Conservation (phyloP, 2,113 vertebrate species). For the Xenopus borealis region DNA sequence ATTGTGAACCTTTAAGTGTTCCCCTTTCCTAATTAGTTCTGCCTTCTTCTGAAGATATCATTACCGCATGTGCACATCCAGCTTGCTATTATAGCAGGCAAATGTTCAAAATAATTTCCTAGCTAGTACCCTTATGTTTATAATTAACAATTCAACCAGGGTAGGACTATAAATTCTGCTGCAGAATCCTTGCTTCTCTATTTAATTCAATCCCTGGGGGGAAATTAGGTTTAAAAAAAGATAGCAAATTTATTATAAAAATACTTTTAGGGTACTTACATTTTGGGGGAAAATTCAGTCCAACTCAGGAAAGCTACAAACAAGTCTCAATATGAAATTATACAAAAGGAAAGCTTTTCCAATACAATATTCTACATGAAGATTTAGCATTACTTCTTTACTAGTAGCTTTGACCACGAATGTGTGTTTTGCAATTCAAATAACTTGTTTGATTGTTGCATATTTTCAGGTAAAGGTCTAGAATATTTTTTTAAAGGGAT, state of each 20-base stretch:
- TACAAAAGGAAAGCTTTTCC: no score
- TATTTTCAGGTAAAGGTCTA: no score
- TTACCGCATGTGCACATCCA: slow-evolving; percentile 22
- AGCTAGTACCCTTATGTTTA: slow-evolving; percentile 27
- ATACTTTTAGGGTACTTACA: background rate
- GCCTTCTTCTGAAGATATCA: slow-evolving; percentile 14
- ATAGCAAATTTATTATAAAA: background rate
- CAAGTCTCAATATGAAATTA: no score
- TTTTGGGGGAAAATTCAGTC: slow-evolving; percentile 8
- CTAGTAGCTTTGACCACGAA: no score
- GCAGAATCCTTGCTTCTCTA: slow-evolving; percentile 4
- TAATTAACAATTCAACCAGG: slow-evolving; percentile 37
- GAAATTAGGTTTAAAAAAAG: background rate
- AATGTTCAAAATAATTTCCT: slow-evolving; percentile 26
- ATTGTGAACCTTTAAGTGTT: background rate
- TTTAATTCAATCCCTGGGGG: slow-evolving; percentile 12
- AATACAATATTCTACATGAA: no score
- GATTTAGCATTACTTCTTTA: no score
- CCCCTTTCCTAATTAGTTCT: slow-evolving; percentile 22
- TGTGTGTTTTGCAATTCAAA: no score
- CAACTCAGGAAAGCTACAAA: background rate
- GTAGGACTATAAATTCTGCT: slow-evolving; percentile 32
- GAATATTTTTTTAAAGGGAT: no score
- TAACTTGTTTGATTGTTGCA: no score
- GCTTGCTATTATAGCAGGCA: slow-evolving; percentile 28